Evolutionary conservation across 2,113 vertebrate species (phyloP).

Genomic region (Mirounga angustirostris): DNA sequence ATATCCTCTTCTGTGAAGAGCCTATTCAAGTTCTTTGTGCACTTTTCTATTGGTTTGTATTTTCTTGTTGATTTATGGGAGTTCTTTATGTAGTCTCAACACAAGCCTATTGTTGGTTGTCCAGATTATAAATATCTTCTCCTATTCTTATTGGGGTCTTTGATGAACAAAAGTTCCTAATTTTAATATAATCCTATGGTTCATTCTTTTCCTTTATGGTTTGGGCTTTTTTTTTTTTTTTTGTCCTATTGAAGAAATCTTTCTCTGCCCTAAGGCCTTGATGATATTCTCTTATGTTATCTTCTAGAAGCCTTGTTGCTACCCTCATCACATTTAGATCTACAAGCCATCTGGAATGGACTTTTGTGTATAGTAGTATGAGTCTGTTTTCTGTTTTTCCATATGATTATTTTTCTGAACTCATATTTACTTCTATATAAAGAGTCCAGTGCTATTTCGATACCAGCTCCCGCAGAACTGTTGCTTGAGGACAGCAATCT

Average conservation of each 20-base stretch:
- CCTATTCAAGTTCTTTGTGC: neutral
- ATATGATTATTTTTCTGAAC: neutral
- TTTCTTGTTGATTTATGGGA: conserved; percentile 5
- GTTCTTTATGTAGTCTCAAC: neutral
- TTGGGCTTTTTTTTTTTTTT: neutral
- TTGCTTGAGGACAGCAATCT: neutral
- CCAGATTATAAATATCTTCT: neutral
- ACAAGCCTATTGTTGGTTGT: neutral
- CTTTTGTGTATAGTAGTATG: neutral
- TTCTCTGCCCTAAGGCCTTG: neutral
- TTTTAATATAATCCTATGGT: neutral
- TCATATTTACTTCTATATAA: neutral
- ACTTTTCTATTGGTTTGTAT: neutral
- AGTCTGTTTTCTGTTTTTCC: neutral
- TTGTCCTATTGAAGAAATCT: conserved; percentile 18
- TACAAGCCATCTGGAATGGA: neutral
- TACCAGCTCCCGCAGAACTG: neutral
- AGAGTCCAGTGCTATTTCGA: neutral
- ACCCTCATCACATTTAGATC: neutral
- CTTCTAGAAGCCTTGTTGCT: neutral
- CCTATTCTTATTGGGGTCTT: conserved; percentile 5
- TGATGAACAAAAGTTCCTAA: neutral
- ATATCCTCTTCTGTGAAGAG: neutral
- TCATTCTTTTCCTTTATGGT: neutral
- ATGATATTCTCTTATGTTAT: conserved; percentile 17